A percentile compares a stretch with the other conserved stretches of the same genome.
Conservation (phyloP, 1,140 invertebrate species). For the Meloidogyne floridensis region DNA sequence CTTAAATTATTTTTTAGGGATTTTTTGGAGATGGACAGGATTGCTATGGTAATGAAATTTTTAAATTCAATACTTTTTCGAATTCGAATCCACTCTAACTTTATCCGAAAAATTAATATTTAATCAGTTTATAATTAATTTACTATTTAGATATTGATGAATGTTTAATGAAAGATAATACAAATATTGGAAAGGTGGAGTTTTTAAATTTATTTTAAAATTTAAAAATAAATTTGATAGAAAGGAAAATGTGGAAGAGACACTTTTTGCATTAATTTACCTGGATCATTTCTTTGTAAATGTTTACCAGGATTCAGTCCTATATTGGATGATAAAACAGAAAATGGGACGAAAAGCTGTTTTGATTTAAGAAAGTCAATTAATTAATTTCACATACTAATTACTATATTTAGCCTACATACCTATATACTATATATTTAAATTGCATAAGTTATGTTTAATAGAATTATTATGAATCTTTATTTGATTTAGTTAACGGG, state of each 20-base stretch:
- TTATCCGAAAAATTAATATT: background rate
- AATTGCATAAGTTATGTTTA: no score
- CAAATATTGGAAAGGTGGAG: constrained; percentile 11
- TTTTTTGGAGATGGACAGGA: constrained; percentile 57
- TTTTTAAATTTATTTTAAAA: background rate
- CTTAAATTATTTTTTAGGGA: constrained; percentile 36
- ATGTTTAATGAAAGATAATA: constrained; percentile 53
- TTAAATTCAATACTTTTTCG: background rate
- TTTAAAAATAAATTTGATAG: constrained; percentile 3
- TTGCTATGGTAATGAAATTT: constrained; percentile 40
- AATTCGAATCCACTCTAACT: background rate
- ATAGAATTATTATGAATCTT: no score
- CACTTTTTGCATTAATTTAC: constrained; percentile 57
- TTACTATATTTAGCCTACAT: no score
- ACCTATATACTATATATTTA: no score
- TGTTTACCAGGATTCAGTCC: constrained; percentile 50
- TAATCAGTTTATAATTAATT: no score
- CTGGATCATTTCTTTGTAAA: constrained; percentile 58
- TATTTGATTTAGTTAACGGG: no score
- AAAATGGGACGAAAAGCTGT: background rate
- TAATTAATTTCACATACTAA: no score
- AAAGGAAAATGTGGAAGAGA: constrained; percentile 51
- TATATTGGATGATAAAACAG: background rate
- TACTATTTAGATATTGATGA: constrained; percentile 51
- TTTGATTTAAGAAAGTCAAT: background rate